phyloP scores from a whole-genome alignment of 2,113 vertebrate species.

The Sisor rabdophorus region DNA sequence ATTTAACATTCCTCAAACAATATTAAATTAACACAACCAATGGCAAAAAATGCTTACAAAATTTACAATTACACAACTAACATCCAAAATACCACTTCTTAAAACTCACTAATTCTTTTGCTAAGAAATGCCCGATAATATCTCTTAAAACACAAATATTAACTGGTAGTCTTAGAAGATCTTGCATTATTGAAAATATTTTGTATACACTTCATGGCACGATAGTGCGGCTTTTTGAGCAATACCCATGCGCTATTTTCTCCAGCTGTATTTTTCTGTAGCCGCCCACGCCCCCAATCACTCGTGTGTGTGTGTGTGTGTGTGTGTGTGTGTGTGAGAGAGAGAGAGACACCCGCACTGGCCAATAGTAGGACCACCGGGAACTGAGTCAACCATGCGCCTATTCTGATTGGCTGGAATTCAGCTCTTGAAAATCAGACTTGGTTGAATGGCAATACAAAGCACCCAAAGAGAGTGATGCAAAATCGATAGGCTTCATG shows the following conservation, averaged over 20 bases:
- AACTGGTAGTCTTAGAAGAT: neutral
- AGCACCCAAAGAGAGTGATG: slow-evolving; percentile 51
- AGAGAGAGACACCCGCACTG: slow-evolving; percentile 47
- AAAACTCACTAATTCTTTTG: neutral
- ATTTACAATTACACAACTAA: neutral
- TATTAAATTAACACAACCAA: no score
- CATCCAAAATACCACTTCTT: neutral
- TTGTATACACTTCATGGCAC: neutral
- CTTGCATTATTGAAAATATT: neutral
- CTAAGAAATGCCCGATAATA: neutral
- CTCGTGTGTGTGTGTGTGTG: slow-evolving; percentile 4
- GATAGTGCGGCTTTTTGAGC: neutral
- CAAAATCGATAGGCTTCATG: slow-evolving; percentile 34
- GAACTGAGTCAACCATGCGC: slow-evolving; percentile 54
- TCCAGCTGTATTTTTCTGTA: slow-evolving; percentile 26
- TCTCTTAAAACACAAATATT: neutral
- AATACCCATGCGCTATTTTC: neutral
- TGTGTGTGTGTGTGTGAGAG: slow-evolving; percentile 17
- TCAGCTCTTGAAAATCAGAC: slow-evolving; percentile 70
- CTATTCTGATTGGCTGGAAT: slow-evolving; percentile 67
- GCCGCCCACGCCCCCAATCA: slow-evolving; percentile 56
- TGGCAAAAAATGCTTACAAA: neutral
- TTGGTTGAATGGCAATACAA: slow-evolving; percentile 72
- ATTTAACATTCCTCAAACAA: neutral
- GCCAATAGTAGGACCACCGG: slow-evolving; percentile 66